Evolutionary conservation across 2,888 invertebrate genomes (phyloP).

Genomic region (Crossocerus cetratus): DNA sequence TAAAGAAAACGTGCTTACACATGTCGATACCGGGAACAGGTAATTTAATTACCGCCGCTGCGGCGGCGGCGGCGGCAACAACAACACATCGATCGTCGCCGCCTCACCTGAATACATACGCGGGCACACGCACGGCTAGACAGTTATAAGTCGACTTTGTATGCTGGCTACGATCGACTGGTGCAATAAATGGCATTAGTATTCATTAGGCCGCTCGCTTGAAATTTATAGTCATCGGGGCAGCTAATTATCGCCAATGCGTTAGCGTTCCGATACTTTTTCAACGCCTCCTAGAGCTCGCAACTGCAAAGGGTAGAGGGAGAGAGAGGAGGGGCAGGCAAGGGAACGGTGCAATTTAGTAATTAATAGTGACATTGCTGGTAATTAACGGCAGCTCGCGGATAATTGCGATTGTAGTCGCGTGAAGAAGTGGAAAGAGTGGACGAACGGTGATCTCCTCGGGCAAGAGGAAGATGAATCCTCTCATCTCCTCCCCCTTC

Average conservation of each 20-base stretch:
- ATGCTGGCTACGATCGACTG: constrained; percentile 12
- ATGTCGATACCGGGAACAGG: no score
- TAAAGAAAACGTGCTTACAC: no score
- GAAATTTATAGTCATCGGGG: constrained; percentile 41
- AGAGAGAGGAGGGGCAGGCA: background rate
- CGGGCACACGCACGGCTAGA: no score
- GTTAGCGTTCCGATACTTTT: constrained; percentile 33
- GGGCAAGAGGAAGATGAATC: background rate
- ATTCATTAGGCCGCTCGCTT: constrained; percentile 1
- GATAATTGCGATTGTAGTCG: constrained; percentile 70
- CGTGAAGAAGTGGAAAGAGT: constrained; percentile 24
- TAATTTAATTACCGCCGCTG: no score
- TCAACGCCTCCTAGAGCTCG: constrained; percentile 37
- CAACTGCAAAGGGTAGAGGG: constrained; percentile 1
- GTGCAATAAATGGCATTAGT: constrained; percentile 19
- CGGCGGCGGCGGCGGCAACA: no score
- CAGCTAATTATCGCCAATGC: constrained; percentile 34
- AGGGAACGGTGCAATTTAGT: constrained; percentile 67
- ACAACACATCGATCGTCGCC: no score
- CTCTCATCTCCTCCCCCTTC: background rate
- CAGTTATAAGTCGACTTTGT: constrained; percentile 9
- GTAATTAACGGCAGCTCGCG: constrained; percentile 67
- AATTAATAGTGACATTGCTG: constrained; percentile 73
- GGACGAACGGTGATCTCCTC: background rate
- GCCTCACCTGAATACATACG: background rate